Percentiles rank a stretch among this genome's conserved stretches.
Evolutionary conservation across 2,797 vertebrate genomes (phyloP).

Genomic region (Pangasius mekongensis): DNA sequence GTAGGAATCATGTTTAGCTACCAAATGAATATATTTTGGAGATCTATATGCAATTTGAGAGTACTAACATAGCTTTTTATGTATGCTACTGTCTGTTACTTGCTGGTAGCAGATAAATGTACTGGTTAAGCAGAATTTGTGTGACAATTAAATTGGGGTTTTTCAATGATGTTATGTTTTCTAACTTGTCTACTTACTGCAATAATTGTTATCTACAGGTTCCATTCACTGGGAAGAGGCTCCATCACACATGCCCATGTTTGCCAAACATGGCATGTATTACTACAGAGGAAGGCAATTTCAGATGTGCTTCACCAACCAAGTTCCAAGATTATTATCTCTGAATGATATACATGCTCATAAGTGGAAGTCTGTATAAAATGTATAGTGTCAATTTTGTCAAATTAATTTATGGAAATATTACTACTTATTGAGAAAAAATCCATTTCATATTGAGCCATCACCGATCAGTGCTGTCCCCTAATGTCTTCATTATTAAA

Average conservation of each 20-base stretch:
- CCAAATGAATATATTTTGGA: background rate
- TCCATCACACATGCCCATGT: slow-evolving; percentile 91
- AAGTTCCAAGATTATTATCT: slow-evolving; percentile 79
- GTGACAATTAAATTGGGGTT: background rate
- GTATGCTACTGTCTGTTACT: background rate
- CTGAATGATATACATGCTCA: slow-evolving; percentile 59
- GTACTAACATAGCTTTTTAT: background rate
- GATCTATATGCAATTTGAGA: background rate
- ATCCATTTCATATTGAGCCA: background rate
- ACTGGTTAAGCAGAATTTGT: background rate
- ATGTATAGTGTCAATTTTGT: slow-evolving; percentile 61
- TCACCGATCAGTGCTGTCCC: background rate
- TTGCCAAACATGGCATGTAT: slow-evolving; percentile 82
- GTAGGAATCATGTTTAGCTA: background rate
- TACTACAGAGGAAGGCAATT: slow-evolving; percentile 72
- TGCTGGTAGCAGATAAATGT: background rate
- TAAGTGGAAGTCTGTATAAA: slow-evolving; percentile 33
- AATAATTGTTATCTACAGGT: slow-evolving; percentile 72
- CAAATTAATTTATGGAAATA: slow-evolving; percentile 54
- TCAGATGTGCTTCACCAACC: slow-evolving; percentile 80
- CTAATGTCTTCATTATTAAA: background rate
- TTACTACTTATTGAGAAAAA: slow-evolving; percentile 34
- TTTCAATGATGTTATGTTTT: background rate
- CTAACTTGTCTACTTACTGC: background rate
- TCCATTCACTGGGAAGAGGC: slow-evolving; percentile 85